Evolutionary conservation across 2,797 vertebrate genomes (phyloP).

Genomic region (Ambastaia sidthimunki): DNA sequence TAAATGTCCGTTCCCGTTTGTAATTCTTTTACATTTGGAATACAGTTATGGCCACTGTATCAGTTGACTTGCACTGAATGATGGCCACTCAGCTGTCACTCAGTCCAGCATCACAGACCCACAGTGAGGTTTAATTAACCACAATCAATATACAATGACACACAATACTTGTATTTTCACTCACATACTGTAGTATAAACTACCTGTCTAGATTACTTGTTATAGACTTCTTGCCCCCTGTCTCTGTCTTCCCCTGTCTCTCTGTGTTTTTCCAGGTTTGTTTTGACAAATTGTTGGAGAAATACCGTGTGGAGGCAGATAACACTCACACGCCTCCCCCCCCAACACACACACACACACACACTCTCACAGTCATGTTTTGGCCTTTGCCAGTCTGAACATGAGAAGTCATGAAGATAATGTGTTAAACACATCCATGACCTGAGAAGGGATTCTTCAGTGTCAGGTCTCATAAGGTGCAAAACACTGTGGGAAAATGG

Average conservation of each 20-base stretch:
- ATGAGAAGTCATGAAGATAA: conserved; percentile 45
- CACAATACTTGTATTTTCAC: no score
- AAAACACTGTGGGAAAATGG: conserved; percentile 2
- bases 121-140: no score
- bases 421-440: conserved; percentile 48
- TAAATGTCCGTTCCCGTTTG: not conserved
- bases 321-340: no score
- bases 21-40: not conserved
- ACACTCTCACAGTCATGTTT: conserved; percentile 31
- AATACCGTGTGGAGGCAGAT: no score
- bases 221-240: no score
- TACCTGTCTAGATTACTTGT: no score
- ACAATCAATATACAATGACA: no score
- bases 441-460: conserved; percentile 17
- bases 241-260: not conserved
- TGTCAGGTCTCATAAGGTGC: conserved; percentile 12
- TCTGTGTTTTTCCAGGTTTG: not conserved
- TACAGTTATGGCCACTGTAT: not conserved
- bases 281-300: conserved; percentile 24
- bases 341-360: not conserved
- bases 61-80: no score
- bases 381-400: conserved; percentile 54
- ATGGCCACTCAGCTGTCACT: no score
- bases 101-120: no score
- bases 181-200: no score